phyloP scores from a whole-genome alignment of 1,140 invertebrate genomes.

The Saccostrea cuccullata region DNA sequence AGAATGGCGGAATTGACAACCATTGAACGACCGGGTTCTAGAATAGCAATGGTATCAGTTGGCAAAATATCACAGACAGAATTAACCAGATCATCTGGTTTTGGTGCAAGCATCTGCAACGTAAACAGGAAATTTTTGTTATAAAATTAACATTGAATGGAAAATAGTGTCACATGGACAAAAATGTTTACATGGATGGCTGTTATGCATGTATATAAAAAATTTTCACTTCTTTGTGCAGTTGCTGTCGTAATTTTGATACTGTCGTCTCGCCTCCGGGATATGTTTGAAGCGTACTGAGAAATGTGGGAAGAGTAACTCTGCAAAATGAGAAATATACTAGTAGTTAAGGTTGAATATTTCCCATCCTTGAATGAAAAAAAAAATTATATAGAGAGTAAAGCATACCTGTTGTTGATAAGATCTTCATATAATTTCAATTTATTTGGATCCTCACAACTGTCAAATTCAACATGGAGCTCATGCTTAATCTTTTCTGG shows the following conservation, averaged over 20 bases:
- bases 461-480: neutral
- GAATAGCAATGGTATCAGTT: constrained; percentile 70
- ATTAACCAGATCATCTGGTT: constrained; percentile 57
- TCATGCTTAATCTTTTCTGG: neutral
- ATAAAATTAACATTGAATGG: neutral
- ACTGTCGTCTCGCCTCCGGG: neutral
- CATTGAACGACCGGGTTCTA: constrained; percentile 78
- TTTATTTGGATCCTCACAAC: neutral
- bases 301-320: neutral
- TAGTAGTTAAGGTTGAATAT: neutral
- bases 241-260: neutral
- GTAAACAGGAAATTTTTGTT: neutral
- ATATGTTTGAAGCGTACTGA: neutral
- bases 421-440: neutral
- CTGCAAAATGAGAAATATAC: neutral
- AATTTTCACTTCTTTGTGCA: neutral
- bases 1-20: constrained; percentile 77
- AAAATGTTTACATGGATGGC: neutral
- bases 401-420: neutral
- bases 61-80: constrained; percentile 57
- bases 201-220: neutral
- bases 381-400: no score
- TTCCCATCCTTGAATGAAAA: neutral
- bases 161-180: neutral
- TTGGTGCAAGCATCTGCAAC: constrained; percentile 40